These are phyloP conservation scores for Pangasius krempfi DNA, from an alignment of 2,797 vertebrate species.

Conservation along the genomic window DNA sequence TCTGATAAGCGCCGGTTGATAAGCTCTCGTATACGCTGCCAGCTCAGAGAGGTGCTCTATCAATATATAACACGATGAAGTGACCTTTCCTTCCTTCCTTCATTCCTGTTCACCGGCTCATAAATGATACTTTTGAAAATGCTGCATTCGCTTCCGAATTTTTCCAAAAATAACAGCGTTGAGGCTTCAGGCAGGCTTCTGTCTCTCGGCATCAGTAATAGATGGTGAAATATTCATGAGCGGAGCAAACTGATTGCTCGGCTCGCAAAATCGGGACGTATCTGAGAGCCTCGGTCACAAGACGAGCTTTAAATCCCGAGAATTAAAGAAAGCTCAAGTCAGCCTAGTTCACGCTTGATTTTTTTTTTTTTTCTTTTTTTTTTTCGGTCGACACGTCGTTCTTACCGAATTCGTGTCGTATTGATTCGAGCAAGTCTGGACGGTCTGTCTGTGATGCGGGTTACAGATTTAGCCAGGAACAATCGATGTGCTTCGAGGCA, in stretches of 20 bases:
- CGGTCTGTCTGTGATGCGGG: conserved; percentile 41
- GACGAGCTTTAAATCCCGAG: background rate
- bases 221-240: conserved; percentile 41
- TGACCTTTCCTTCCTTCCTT: conserved; percentile 9
- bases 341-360: background rate
- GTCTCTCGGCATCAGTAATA: conserved; percentile 26
- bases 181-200: conserved; percentile 27
- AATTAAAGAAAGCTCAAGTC: background rate
- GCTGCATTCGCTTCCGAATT: no score
- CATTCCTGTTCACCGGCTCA: background rate
- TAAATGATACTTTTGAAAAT: conserved; percentile 21
- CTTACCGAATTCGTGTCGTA: background rate
- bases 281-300: background rate
- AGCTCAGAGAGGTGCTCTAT: background rate
- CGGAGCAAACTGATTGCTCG: conserved; percentile 16
- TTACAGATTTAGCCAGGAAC: conserved; percentile 43
- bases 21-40: background rate
- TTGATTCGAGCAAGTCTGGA: conserved; percentile 40
- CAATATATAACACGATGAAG: conserved; percentile 13
- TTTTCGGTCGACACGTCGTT: background rate
- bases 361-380: background rate
- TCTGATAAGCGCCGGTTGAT: background rate
- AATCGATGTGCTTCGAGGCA: conserved; percentile 45
- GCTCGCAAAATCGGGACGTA: conserved; percentile 23
- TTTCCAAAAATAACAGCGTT: conserved; percentile 32